A percentile compares a stretch with the other conserved stretches of the same genome.
These are phyloP conservation scores for Choloepus didactylus DNA, from an alignment of 2,797 vertebrate species.

Conservation along the genomic window DNA sequence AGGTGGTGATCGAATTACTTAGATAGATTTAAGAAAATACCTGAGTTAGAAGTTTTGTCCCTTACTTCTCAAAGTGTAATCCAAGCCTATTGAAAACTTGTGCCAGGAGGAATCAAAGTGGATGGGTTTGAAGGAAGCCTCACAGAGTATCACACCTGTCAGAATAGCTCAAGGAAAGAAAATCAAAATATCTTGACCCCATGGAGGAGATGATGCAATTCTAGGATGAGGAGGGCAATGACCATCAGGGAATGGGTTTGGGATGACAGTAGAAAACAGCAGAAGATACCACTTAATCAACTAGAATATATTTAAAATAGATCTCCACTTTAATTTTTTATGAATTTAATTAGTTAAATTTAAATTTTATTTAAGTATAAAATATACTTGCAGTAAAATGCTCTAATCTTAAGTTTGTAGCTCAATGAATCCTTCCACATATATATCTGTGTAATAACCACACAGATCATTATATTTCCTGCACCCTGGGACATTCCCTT, in stretches of 20 bases:
- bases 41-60: neutral
- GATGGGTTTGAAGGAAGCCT: neutral
- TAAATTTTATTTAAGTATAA: neutral
- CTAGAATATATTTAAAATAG: neutral
- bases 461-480: neutral
- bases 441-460: neutral
- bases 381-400: neutral
- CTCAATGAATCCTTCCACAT: neutral
- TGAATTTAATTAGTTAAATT: neutral
- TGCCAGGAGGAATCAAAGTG: neutral
- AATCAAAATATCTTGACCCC: too few relatives aligned
- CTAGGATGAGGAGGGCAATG: neutral
- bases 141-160: neutral
- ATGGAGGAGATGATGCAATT: neutral
- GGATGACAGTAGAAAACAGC: neutral
- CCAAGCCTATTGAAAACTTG: neutral
- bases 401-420: neutral
- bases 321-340: neutral
- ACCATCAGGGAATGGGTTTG: neutral
- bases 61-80: neutral
- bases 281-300: neutral
- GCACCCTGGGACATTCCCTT: neutral
- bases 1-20: neutral
- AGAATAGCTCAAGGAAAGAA: neutral
- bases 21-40: neutral